A percentile compares a stretch with the other conserved stretches of the same genome.
Evolutionary conservation across 2,797 vertebrate genomes (phyloP).

Genomic region (Sardinella longiceps): DNA sequence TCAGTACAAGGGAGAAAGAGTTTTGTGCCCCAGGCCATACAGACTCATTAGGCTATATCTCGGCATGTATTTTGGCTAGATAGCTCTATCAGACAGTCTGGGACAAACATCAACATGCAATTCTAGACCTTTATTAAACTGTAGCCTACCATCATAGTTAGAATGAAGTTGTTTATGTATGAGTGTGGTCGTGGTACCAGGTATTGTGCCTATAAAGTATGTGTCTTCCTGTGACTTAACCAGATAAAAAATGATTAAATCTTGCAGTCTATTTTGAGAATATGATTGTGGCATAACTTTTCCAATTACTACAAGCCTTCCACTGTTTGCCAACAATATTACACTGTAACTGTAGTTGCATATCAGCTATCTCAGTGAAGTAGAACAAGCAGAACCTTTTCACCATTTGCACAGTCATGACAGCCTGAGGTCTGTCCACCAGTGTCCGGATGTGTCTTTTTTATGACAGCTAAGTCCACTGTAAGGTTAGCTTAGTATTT

Average conservation of each 20-base stretch:
- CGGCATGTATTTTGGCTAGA: too few relatives aligned
- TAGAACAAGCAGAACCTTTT: neutral
- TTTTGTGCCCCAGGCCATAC: neutral
- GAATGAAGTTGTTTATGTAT: constrained; percentile 26
- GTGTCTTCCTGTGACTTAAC: neutral
- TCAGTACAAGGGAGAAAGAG: neutral
- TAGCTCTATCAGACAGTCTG: too few relatives aligned
- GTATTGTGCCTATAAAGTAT: constrained; percentile 3
- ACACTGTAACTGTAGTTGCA: neutral
- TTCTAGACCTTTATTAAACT: neutral
- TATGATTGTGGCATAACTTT: neutral
- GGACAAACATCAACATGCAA: too few relatives aligned
- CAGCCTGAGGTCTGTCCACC: neutral
- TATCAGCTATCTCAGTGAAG: neutral
- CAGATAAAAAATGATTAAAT: neutral
- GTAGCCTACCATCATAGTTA: too few relatives aligned
- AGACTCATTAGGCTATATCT: neutral
- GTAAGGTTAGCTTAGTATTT: too few relatives aligned
- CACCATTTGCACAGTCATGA: neutral
- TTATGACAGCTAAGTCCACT: neutral
- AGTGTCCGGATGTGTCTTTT: neutral
- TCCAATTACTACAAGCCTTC: neutral
- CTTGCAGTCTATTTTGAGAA: neutral
- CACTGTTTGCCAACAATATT: neutral
- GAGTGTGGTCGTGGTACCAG: neutral